Evolutionary conservation across 2,113 vertebrate species (phyloP).

Genomic region (Stegastes partitus): DNA sequence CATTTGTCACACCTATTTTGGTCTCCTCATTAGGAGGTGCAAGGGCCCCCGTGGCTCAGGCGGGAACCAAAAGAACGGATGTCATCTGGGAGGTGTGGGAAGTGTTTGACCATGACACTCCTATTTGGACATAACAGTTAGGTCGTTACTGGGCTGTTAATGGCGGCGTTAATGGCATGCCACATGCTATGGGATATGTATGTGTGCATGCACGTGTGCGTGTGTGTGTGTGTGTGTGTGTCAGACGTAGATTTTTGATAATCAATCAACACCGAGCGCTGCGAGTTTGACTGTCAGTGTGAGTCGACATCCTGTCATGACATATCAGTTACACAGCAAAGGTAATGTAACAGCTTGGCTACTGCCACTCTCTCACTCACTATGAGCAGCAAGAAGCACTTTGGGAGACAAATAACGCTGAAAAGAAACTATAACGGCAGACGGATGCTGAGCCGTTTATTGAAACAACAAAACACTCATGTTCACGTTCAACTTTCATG

Average conservation of each 20-base stretch:
- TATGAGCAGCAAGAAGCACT: slow-evolving; percentile 4
- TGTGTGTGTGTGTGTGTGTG: no score
- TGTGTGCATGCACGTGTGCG: slow-evolving; percentile 15
- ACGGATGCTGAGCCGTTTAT: background rate
- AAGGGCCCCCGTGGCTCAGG: slow-evolving; percentile 60
- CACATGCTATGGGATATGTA: slow-evolving; percentile 48
- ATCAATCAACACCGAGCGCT: slow-evolving; percentile 66
- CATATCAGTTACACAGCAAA: slow-evolving; percentile 45
- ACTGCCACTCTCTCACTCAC: slow-evolving; percentile 33
- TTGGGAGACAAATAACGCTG: background rate
- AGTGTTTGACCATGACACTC: slow-evolving; percentile 76
- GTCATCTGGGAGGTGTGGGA: slow-evolving; percentile 73
- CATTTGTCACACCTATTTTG: slow-evolving; percentile 80
- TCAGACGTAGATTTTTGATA: slow-evolving; percentile 30
- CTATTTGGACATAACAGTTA: slow-evolving; percentile 69
- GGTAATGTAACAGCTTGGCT: slow-evolving; percentile 36
- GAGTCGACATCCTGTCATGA: slow-evolving; percentile 43
- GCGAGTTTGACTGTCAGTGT: slow-evolving; percentile 22
- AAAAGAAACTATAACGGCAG: background rate
- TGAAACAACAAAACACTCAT: background rate
- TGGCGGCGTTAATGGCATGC: slow-evolving; percentile 69
- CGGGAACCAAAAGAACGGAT: slow-evolving; percentile 55
- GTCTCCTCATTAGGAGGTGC: slow-evolving; percentile 81
- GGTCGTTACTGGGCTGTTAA: slow-evolving; percentile 63
- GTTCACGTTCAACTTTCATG: slow-evolving; percentile 2